A percentile compares a stretch with the other conserved stretches of the same genome.
Conservation (phyloP, 2,888 invertebrate species). For the Habrosyne pyritoides region DNA sequence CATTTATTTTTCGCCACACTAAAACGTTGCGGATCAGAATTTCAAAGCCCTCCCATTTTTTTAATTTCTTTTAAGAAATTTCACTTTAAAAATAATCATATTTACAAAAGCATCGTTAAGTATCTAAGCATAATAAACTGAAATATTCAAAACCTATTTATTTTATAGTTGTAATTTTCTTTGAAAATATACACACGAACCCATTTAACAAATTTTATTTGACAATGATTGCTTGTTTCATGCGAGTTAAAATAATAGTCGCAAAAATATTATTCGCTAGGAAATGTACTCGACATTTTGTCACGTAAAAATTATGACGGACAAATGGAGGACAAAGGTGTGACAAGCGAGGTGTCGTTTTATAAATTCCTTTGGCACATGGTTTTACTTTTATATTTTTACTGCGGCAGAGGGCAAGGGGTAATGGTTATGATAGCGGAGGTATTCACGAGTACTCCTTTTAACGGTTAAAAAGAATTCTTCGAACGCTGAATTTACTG, state of each 20-base stretch:
- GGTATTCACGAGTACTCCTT: conserved; percentile 54
- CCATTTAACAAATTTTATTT: background rate
- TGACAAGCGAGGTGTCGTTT: conserved; percentile 34
- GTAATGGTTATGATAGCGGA: conserved; percentile 46
- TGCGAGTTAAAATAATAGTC: background rate
- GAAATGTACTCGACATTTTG: background rate
- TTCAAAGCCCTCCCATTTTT: no score
- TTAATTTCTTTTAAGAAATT: no score
- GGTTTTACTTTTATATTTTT: conserved; percentile 39
- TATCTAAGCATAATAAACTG: no score
- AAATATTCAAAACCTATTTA: no score
- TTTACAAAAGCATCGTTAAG: no score
- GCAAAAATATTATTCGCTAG: background rate
- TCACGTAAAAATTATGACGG: conserved; percentile 14
- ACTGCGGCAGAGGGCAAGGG: conserved; percentile 29
- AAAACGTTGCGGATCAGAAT: no score
- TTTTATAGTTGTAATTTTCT: no score
- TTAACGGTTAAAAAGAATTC: conserved; percentile 60
- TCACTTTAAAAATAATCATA: no score
- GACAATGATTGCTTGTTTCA: background rate
- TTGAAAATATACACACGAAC: no score
- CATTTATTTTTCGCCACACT: no score
- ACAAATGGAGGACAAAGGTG: conserved; percentile 14
- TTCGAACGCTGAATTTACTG: conserved; percentile 56
- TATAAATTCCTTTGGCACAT: conserved; percentile 39